Evolutionary conservation across 35 echinoderm and acorn worm species (phyloP), one percentile per base, ranked within the genome.

Genomic region (Strongylocentrotus purpuratus): DNA sequence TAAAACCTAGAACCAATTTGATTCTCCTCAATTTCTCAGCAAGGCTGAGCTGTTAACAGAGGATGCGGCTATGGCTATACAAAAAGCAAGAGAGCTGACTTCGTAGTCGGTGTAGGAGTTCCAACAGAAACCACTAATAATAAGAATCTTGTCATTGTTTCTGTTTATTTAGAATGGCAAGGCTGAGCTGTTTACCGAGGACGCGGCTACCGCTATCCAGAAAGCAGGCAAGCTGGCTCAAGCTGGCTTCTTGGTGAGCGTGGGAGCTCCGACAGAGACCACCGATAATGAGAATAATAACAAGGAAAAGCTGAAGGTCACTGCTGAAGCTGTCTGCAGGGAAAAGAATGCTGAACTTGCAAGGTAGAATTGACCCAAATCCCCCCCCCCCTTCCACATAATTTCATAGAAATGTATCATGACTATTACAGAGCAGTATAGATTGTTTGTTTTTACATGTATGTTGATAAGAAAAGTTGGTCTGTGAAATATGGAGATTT

Each of bases 261-360:
- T 95, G 41, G 95, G 94, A 1, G 94, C 97, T 28, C 97, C 97
- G 1, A 89, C 95, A 9, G 97, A 97, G 78, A 95, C 31, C 33
- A 31, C 94, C 28, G 48, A 46, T 9, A 86, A 33, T 14, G 97
- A 97, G 78, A 96, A 96, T 55, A 95, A 94, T 25, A 70, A 85
- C 95, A 96, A 96, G 65, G 95, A 97, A 47, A 97, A 97, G 90
- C 94, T 95, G 95, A 97, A 97, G 86, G 94, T 96, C 9, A 95
- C 94, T 12, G 92, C 95, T 41, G 97, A 97, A 89, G 95, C 95
- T 18, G 94, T 97, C 6, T 97, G 97, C 47, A 95, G 95, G 85
- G 97, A 97, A 60, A 97, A 96, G 87, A 97, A 97, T 86, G 52
- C 97, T 47, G 97, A 97, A 31, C 94, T 97, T n/a, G 97, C 97